Evolutionary conservation across 1,140 invertebrate genomes (phyloP), one percentile per base, ranked within the genome.

Genomic region (Aphaenogaster ashmeadi): DNA sequence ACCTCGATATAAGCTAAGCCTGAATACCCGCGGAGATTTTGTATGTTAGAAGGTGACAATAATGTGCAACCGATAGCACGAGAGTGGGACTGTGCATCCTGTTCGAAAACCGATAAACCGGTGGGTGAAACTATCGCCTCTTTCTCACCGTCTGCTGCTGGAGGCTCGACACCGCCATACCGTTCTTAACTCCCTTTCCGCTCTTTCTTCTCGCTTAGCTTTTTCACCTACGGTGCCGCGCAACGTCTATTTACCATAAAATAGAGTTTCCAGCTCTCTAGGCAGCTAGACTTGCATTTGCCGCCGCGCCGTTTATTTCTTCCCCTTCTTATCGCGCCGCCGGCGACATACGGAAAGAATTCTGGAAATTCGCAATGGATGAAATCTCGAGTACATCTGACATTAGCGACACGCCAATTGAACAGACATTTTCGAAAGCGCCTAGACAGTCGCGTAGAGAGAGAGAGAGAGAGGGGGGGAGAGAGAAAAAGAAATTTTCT

Each of bases 171-270:
- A 58, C 18, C 36, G n/a, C 41, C 83, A 21, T 80, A 58, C 72
- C 87, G 74, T 90, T 87, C 77, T 90, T 81, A 74, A 80, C 83
- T 83, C 50, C 47, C 74, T 87, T 66, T 41, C 54, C 66, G 11
- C 41, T 74, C 77, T 87, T 87, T 89, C 88, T 60, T 71, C 41
- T 38, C 52, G 47, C 69, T 36, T 64, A 54, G 52, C 47, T 58
- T 79, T 79, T 77, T 79, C 75, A 86, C 62, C 58, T 80, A 86
- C 84, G 62, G 41, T 56, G 47, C 52, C 15, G 50, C 62, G 75
- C 86, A 80, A 83, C 69, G 87, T 92, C 89, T 91, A 88, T 91
- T 92, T 89, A 91, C 88, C 91, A 92, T 92, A 90, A 92, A 91
- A 91, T 91, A 92, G 88, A 92, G 89, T 91, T 91, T 92, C 91